Conservation (phyloP, 2,888 invertebrate species). For the Priapulus caudatus region DNA sequence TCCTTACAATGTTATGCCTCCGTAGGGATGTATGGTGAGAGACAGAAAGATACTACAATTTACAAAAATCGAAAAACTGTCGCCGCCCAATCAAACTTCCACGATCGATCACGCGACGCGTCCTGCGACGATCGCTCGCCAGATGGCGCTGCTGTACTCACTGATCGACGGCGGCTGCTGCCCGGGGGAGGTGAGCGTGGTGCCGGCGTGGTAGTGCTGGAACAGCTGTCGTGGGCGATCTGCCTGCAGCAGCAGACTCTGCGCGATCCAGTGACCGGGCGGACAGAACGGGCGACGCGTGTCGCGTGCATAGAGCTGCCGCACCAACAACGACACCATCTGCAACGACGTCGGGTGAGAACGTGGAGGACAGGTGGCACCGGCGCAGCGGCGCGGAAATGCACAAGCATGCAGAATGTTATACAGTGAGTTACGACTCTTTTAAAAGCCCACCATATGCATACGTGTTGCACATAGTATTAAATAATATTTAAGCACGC, state of each 20-base stretch:
- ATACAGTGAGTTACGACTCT: no score
- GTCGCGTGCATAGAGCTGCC: constrained; percentile 74
- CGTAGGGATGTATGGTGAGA: no score
- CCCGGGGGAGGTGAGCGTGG: no score
- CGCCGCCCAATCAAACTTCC: neutral
- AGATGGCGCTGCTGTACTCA: neutral
- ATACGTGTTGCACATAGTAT: no score
- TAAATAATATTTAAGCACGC: no score
- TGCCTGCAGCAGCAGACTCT: constrained; percentile 36
- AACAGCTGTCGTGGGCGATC: constrained; percentile 24
- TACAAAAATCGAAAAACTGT: constrained; percentile 2
- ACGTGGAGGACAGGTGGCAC: no score
- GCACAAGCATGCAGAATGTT: no score
- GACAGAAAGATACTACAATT: no score
- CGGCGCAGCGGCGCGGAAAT: no score
- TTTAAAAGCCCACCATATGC: no score
- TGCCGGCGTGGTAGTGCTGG: neutral
- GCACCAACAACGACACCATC: constrained; percentile 59
- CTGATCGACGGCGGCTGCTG: no score
- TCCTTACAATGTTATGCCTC: no score
- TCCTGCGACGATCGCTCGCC: constrained; percentile 18
- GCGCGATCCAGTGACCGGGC: constrained; percentile 53
- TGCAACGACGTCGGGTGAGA: constrained; percentile 28
- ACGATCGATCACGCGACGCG: constrained; percentile 10
- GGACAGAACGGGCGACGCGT: constrained; percentile 65